Evolutionary conservation across 1,140 invertebrate species (phyloP), one percentile per base, ranked within the genome.

Genomic region (Orius insidiosus): DNA sequence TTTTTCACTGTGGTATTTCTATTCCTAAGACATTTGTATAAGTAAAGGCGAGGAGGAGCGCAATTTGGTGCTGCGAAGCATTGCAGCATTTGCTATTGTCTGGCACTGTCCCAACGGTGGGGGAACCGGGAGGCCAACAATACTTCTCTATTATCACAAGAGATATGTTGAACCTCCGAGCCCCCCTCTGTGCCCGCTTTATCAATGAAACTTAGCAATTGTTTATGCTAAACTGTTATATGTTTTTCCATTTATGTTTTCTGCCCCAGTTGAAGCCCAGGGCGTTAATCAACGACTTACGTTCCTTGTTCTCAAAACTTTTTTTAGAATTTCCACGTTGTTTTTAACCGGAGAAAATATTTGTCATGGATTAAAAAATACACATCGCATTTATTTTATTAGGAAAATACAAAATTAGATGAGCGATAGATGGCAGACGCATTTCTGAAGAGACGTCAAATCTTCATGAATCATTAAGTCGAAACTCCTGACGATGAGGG

Each of bases 181-280:
- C 24, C 14, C 31, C 41, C 10, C 10, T 30, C 10, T 31, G 10
- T 2, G n/a, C n/a, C 9, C 18, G 41, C 41, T 43, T 31, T 43
- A 43, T 43, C 19, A 43, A 43, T 43, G 41, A 43, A 43, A 43
- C 41, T 43, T 24, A 43, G 41, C 41, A 43, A 43, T 43, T 43
- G 41, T 43, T 43, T 43, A 43, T 43, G 41, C 41, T 43, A 43
- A 43, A 31, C 41, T 31, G 24, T 43, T 43, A 43, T 43, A 43
- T 43, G 41, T 43, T 43, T 43, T 43, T 43, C 41, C 41, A 43
- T 43, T 43, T 43, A 43, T 43, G 41, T 43, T 24, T 43, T 43
- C 41, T 43, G 41, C 41, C 41, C 41, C 24, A 43, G 18, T 43
- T 43, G 31, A 41, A 43, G 31, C 41, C 5, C 24, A 18, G 19